phyloP scores from a whole-genome alignment of 2,797 vertebrate species.

The Monodelphis domestica region DNA sequence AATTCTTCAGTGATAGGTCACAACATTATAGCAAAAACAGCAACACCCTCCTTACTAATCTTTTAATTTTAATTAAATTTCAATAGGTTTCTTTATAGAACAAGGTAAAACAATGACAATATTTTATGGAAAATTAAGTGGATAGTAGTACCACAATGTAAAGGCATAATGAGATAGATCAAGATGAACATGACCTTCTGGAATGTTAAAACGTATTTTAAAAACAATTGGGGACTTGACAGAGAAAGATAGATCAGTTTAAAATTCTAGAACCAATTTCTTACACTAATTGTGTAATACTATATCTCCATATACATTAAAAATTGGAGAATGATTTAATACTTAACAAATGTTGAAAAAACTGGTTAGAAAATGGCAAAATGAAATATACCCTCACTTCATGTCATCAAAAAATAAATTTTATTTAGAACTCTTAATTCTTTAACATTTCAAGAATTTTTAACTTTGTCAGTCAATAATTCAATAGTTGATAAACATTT shows the following conservation, averaged over 20 bases:
- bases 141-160: not conserved
- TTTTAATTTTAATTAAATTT: not conserved
- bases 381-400: not conserved
- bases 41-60: not conserved
- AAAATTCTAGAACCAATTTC: not conserved
- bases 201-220: not conserved
- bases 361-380: not conserved
- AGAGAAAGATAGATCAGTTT: not conserved
- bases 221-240: not conserved
- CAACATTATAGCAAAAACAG: not conserved
- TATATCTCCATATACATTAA: not conserved
- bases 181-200: not conserved
- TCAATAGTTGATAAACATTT: not conserved
- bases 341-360: not conserved
- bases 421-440: not conserved
- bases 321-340: not conserved
- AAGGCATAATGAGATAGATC: not conserved
- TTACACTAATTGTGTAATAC: not conserved
- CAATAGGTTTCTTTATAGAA: not conserved
- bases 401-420: not conserved
- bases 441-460: not conserved
- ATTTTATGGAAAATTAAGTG: not conserved
- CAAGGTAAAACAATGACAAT: not conserved
- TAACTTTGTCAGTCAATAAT: not conserved
- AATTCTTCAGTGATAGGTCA: not conserved